Conservation (phyloP, 2,888 invertebrate genomes). For the Acrobasis repandana region DNA sequence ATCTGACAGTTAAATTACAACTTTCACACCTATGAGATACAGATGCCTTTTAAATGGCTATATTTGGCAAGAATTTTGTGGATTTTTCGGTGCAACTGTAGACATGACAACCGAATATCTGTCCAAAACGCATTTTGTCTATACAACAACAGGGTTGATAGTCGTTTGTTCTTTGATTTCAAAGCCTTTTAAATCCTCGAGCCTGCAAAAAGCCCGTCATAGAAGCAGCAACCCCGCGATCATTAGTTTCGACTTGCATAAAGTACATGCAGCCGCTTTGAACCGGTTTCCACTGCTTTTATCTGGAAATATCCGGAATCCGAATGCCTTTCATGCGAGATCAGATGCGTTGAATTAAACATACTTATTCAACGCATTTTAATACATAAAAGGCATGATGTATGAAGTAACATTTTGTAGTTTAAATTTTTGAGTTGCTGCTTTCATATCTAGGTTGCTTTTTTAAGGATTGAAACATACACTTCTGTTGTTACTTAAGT, state of each 20-base stretch:
- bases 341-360: conserved; percentile 30
- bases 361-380: conserved; percentile 23
- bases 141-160: conserved; percentile 24
- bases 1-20: conserved; percentile 25
- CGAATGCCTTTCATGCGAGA: conserved; percentile 29
- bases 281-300: conserved; percentile 50
- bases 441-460: neutral
- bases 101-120: conserved; percentile 38
- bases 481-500: too few species aligned
- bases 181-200: conserved; percentile 33
- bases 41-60: conserved; percentile 28
- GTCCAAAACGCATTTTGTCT: conserved; percentile 20
- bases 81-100: conserved; percentile 40
- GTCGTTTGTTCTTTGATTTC: conserved; percentile 22
- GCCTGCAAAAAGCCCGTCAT: conserved; percentile 32
- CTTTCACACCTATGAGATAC: conserved; percentile 25
- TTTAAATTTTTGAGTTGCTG: neutral
- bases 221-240: conserved; percentile 39
- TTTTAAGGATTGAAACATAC: too few species aligned
- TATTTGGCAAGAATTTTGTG: conserved; percentile 30
- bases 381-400: conserved; percentile 16
- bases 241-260: conserved; percentile 58
- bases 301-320: conserved; percentile 53
- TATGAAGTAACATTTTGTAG: conserved; percentile 5
- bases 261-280: conserved; percentile 47